Base-by-base conservation (phyloP, 2,797 vertebrate genomes). In the Molothrus aeneus region DNA sequence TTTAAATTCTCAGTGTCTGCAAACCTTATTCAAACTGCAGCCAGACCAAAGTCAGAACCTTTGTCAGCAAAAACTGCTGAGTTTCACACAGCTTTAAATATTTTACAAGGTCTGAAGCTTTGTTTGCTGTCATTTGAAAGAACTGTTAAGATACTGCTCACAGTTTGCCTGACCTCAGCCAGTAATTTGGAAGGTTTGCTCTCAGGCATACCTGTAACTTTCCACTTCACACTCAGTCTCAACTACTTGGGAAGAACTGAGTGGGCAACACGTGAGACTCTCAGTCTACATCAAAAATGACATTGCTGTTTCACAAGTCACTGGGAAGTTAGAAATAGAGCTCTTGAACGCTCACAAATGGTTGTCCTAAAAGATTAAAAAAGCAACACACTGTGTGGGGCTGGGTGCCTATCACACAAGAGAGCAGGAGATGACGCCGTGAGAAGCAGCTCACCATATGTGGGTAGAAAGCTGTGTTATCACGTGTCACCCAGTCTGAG, bases 131-230 rank as follows among this genome's bases (percentile, higher is more conserved):
- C 56, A 94, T 97, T 96, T 95, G 64, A 95, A 97, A 97, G 95
- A 98, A 96, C 96, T 96, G 94, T 95, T 97, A 96, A 93, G 96
- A 96, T 93, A 95, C 66, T 87, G 93, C 92, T 95, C 92, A 69
- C 87, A 97, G 92, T 97, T 97, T 95, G 56, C 83, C 92, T 97
- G 96, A 97, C 95, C 94, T 97, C 93, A 95, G 87, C 72, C 89
- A 92, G 60, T 96, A 94, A 97, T 95, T 97, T 93, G 73, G 66
- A 91, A 95, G 95, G 86, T 96, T 97, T 90, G 65, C 96, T 97
- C 96, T 91, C 93, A 74, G 93, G 95, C 96, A 97, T 97, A 94
- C 97, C 95, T 96, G 98, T 98, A 98, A 97, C 95, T 98, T 98
- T 98, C 98, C 98, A 98, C 95, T 97, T 95, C 79, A 73, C 72